Base-by-base conservation (phyloP, 2,797 vertebrate species). In the Choloepus didactylus region DNA sequence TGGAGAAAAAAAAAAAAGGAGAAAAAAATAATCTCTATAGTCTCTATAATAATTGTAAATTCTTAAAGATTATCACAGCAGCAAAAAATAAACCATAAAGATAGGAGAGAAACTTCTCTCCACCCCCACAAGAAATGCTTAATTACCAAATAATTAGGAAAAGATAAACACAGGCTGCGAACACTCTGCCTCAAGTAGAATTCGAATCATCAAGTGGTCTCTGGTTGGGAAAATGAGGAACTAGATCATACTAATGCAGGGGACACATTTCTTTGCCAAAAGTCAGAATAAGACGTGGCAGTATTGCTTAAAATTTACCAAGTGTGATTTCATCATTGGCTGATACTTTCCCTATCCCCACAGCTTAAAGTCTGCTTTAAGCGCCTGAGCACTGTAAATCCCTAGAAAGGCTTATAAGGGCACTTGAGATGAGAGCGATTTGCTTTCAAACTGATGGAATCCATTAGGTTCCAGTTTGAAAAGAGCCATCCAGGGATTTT, bases 111-210 rank as follows among this genome's bases (percentile, higher is more conserved):
- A 56, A 89, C 12, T 41, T 14, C 31, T 35, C 18, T 15, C 1
- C 21, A 1, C 15, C 72, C 23, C 49, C 75, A 27, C 49, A 91
- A 77, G 62, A 91, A 90, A 91, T 6, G 59, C 31, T 54, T 81
- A 87, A 23, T 87, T 95, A 83, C 75, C 23, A 95, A 84, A 85
- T 75, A 94, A 83, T 92, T 87, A 93, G 73, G 49, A 76, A 96
- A 95, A 91, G 54, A 89, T 86, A 92, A 80, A 94, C 64, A 91
- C 25, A 92, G 38, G n/a, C n/a, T 59, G 6, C 31, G 93, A 93
- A 92, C 56, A 86, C 23, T 72, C 16, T 44, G 41, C 67, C 73
- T 94, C 16, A 85, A 93, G 49, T 59, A 18, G 25, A 96, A 81
- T 95, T 95, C 60, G 84, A 80, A 82, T 85, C 85, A 29, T 56